Evolutionary conservation across 1,140 invertebrate species (phyloP), one percentile per base, ranked within the genome.

Genomic region (Notospermus geniculatus): DNA sequence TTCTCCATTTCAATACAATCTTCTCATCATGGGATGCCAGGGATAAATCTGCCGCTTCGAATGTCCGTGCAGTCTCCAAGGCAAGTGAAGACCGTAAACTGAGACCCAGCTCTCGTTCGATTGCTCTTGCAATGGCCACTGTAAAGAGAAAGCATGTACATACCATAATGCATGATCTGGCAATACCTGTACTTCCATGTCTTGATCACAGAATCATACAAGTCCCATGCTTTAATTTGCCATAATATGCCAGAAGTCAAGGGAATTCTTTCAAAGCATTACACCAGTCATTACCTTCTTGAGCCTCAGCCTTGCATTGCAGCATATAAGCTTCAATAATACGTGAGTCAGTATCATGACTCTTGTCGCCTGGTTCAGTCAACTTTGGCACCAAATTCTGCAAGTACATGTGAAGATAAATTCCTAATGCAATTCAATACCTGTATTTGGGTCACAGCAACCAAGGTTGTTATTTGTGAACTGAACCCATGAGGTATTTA

Each of bases 271-370:
- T 13, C 39, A 43, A 19, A 19, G 19, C 11, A 43, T 43, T 43
- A 43, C 19, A 43, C 19, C 11, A 19, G 19, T 13, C 19, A 13
- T 57, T 74, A 87, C 87, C 85, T 84, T 90, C 88, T 76, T 90
- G 88, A 4, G 88, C 88, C 79, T 90, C 88, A 32, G 87, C 88
- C 39, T 86, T 87, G 73, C 86, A 88, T 67, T 89, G 88, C 71
- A 85, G 83, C 15, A 87, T 78, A 71, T 89, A 89, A 32, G 87
- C 87, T 66, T 84, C 85, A 55, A 88, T 70, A 22, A 90, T 81
- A 30, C 84, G 75, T 17, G 82, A 80, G 71, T 90, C 88, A 59
- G 87, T 80, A 78, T 90, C 88, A 59, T 84, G 83, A 46, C 83
- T 86, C 43, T 83, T 70, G 32, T 79, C 70, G 29, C 80, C 75